Evolutionary conservation across 2,888 invertebrate species (phyloP), one percentile per base, ranked within the genome.

Genomic region (Trichopoda pennipes): DNA sequence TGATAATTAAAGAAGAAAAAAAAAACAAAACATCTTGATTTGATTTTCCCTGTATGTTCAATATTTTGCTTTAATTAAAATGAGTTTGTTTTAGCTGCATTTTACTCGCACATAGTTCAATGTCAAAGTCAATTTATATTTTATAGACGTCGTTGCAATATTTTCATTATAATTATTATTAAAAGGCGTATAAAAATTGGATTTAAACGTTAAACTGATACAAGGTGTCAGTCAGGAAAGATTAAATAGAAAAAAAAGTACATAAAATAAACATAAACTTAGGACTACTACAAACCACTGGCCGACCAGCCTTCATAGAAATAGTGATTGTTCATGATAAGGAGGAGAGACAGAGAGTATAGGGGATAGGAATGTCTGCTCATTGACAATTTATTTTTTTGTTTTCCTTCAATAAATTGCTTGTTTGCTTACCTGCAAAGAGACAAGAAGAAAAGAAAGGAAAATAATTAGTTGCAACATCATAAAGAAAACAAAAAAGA

Each of bases 371-470:
- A 38, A 28, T 55, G 19, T 44, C 53, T 61, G 42, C 0, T 44
- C 42, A 42, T 51, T 61, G 61, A 61, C 61, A 61, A 63, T 8
- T 28, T 28, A 28, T 55, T 16, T 63, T 51, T 51, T n/a, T n/a
- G n/a, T n/a, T n/a, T n/a, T n/a, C n/a, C n/a, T n/a, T 12, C 16
- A 68, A 60, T 32, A 68, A 66, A 75, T 58, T 28, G 28, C 49
- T 58, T 2, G 21, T 55, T 78, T 77, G 83, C 85, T 84, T 84
- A 85, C 85, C 84, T 84, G 82, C 12, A 85, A 84, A 44, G 44
- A 83, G 42, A 74, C 53, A 42, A 21, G 23, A 51, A 17, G 42
- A 73, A 76, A 51, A 60, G 78, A 80, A 74, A 68, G 72, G 79
- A 79, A 76, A 56, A 68, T 68, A 68, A 79, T 79, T 82, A 82